Conservation (phyloP, 2,888 invertebrate genomes). For the Sympetrum striolatum region DNA sequence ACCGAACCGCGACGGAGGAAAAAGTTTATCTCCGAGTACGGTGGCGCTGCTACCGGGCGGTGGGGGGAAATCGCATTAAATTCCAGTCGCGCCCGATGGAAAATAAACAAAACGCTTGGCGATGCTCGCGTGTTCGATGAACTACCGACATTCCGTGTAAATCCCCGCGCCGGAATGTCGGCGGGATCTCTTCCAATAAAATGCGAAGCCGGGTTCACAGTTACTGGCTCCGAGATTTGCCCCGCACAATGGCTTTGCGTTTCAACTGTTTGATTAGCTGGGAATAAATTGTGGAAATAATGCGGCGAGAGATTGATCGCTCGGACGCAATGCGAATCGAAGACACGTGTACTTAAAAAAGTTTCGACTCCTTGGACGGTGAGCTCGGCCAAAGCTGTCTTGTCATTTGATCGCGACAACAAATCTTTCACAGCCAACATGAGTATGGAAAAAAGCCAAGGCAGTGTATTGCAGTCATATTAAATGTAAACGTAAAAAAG, state of each 20-base stretch:
- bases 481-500: no score
- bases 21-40: neutral
- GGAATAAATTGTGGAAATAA: neutral
- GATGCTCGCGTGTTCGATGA: slow-evolving; percentile 30
- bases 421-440: neutral
- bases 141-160: slow-evolving; percentile 8
- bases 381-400: no score
- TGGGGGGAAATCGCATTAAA: slow-evolving; percentile 1
- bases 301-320: neutral
- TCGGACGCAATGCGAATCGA: neutral
- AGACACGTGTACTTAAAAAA: no score
- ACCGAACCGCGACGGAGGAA: neutral
- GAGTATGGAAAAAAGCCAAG: neutral
- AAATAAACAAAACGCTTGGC: slow-evolving; percentile 12
- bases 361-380: no score
- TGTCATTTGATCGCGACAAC: neutral
- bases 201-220: neutral
- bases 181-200: neutral
- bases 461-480: no score
- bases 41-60: neutral
- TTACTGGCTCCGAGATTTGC: neutral
- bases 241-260: neutral
- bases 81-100: neutral
- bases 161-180: neutral
- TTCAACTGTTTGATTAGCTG: neutral